Percentiles rank a stretch among this genome's conserved stretches.
Conservation (phyloP, 2,113 vertebrate species). For the Athene cunicularia region DNA sequence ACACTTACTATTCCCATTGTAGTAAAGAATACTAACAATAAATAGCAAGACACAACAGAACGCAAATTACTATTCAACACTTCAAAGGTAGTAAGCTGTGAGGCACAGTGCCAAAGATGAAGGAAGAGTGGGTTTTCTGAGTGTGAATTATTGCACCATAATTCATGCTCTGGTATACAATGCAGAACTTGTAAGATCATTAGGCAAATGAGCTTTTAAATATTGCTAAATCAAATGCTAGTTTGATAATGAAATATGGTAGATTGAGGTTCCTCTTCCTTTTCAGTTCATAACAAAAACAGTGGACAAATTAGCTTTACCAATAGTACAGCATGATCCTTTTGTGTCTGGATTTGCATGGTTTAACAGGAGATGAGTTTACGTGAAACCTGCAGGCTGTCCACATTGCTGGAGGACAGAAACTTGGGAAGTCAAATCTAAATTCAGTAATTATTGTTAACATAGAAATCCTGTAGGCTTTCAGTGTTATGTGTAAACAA, state of each 20-base stretch:
- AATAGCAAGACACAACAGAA: neutral
- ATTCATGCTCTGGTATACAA: neutral
- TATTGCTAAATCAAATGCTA: neutral
- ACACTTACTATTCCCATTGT: neutral
- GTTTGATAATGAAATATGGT: neutral
- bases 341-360: neutral
- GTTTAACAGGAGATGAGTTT: neutral
- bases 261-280: neutral
- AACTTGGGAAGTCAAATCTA: neutral
- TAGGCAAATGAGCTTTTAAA: constrained; percentile 8
- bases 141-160: constrained; percentile 28
- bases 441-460: neutral
- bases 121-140: neutral
- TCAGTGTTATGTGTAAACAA: neutral
- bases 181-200: neutral
- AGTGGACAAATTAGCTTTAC: neutral
- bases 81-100: neutral
- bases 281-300: neutral
- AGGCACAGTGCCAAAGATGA: constrained; percentile 18
- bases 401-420: neutral
- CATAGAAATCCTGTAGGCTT: neutral
- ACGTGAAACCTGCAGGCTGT: neutral
- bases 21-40: neutral
- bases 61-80: neutral
- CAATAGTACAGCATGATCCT: neutral